Evolutionary conservation across 2,888 invertebrate genomes (phyloP).

Genomic region (Xylota sylvarum): DNA sequence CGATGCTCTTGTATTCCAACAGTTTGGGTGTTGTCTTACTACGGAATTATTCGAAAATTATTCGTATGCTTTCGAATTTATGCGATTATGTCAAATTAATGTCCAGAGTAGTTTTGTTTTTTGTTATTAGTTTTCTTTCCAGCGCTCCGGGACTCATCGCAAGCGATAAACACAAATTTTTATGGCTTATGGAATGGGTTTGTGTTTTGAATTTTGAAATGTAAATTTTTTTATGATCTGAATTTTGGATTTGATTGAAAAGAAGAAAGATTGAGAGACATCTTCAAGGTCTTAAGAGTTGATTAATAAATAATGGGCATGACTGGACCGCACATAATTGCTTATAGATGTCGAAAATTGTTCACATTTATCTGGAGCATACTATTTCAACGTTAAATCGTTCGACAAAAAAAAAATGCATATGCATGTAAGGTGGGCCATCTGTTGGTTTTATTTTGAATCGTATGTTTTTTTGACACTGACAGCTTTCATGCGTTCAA

Average conservation of each 20-base stretch:
- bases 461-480: too few species aligned
- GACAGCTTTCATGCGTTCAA: too few species aligned
- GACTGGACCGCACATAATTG: background rate
- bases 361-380: too few species aligned
- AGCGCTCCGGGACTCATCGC: background rate
- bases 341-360: too few species aligned
- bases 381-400: too few species aligned
- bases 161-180: conserved; percentile 6
- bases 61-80: conserved; percentile 43
- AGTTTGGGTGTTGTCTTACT: background rate
- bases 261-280: background rate
- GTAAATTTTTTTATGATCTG: background rate
- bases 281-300: conserved; percentile 26
- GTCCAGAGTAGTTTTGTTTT: conserved; percentile 6
- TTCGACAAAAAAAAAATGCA: too few species aligned
- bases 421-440: too few species aligned
- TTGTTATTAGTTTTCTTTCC: background rate
- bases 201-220: conserved; percentile 1
- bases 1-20: background rate
- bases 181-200: conserved; percentile 6
- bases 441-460: too few species aligned
- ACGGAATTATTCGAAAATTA: conserved; percentile 15
- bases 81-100: conserved; percentile 56
- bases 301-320: background rate
- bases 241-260: conserved; percentile 2